Base-by-base conservation (phyloP, 2,888 invertebrate genomes). In the Crocallis elinguaria region DNA sequence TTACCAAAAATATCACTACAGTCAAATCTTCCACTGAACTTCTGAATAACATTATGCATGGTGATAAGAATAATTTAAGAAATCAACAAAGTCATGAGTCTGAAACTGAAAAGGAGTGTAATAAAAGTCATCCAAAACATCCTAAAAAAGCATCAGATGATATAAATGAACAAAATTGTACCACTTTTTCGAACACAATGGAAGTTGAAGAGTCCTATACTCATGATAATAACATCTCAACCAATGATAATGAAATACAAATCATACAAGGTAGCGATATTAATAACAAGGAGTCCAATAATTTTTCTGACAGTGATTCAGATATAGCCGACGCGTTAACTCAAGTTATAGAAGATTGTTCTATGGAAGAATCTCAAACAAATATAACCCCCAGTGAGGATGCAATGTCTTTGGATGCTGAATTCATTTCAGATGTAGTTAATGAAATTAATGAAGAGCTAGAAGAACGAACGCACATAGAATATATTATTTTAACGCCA, bases 321-420 rank as follows among this genome's bases (percentile, higher is more conserved):
- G 81, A 84, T 59, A 71, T 81, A 48, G 85, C 86, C 23, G 82
- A 84, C 56, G 87, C 86, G 7, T 46, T 77, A 17, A 91, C 91
- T 11, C 89, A 89, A 77, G 64, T 87, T 3, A 70, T 90, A 38
- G 79, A 78, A 63, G 79, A 84, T 57, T 75, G 60, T 61, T 72
- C 73, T n/a, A 35, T 57, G 12, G 62, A 68, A 41, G 32, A 38
- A 21, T 5, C 17, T 12, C 43, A 33, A 17, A 29, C 14, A 23
- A 67, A 69, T 43, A 42, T 58, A 48, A 58, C 52, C 58, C 36
- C 64, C 60, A 49, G 49, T 38, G 62, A 53, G 43, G 70, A 69
- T 41, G 42, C 57, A 8, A 75, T 74, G 58, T 82, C 82, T 1
- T 41, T 73, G 23, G 85, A 87, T 44, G 81, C 84, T 64, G 79